These are phyloP conservation scores for Musca vetustissima DNA, from an alignment of 1,140 invertebrate species.

Conservation along the genomic window DNA sequence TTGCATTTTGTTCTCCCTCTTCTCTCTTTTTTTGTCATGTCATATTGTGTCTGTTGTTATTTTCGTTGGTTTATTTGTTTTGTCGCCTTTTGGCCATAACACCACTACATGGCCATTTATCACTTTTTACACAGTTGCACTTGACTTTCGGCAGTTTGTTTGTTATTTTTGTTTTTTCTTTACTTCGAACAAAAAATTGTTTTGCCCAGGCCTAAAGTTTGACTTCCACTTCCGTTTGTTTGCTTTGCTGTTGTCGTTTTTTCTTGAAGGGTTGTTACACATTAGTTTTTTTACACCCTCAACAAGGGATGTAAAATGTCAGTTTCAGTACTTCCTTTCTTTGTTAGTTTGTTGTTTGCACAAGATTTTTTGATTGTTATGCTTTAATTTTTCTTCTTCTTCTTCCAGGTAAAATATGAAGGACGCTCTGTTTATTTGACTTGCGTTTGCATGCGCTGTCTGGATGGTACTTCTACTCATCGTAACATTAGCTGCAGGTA, in stretches of 20 bases:
- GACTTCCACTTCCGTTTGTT: slow-evolving; percentile 25
- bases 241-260: too few relatives aligned
- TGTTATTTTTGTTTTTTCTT: not conserved
- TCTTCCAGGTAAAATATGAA: slow-evolving; percentile 80
- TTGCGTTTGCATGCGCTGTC: slow-evolving; percentile 89
- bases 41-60: too few relatives aligned
- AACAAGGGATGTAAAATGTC: too few relatives aligned
- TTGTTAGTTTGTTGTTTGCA: not conserved
- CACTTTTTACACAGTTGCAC: slow-evolving; percentile 2
- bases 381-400: slow-evolving; percentile 29
- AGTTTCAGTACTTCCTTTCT: not conserved
- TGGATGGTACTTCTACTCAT: slow-evolving; percentile 78
- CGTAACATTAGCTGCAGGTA: slow-evolving; percentile 70
- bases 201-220: too few relatives aligned
- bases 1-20: not conserved
- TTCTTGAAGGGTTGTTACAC: not conserved
- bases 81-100: not conserved
- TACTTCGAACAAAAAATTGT: too few relatives aligned
- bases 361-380: not conserved
- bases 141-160: slow-evolving; percentile 6
- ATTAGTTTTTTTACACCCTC: not conserved
- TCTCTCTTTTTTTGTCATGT: too few relatives aligned
- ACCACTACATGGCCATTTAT: slow-evolving; percentile 25
- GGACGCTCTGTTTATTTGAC: slow-evolving; percentile 86
- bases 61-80: too few relatives aligned